A percentile compares a stretch with the other conserved stretches of the same genome.
Evolutionary conservation across 2,113 vertebrate species (phyloP).

Genomic region (Aramus guarauna): DNA sequence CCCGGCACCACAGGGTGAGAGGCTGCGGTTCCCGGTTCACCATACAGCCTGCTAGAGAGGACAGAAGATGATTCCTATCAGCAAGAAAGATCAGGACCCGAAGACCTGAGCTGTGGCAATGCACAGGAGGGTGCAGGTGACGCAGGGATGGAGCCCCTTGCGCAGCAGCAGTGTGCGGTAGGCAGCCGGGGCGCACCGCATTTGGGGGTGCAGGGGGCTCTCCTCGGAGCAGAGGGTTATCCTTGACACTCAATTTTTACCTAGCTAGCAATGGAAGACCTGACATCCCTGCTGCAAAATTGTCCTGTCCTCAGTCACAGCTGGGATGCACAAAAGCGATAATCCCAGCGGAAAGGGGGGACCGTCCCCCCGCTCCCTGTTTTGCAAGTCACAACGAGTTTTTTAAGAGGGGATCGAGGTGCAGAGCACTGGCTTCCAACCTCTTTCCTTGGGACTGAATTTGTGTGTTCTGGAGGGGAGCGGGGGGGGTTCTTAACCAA

Average conservation of each 20-base stretch:
- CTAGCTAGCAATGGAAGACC: not conserved
- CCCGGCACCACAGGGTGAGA: too few relatives aligned
- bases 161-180: not conserved
- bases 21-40: not conserved
- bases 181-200: not conserved
- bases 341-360: not conserved
- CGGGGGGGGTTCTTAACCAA: not conserved
- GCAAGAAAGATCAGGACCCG: not conserved
- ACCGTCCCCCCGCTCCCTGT: not conserved
- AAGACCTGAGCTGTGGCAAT: not conserved
- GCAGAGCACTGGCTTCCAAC: not conserved
- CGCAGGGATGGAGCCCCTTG: not conserved
- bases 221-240: not conserved
- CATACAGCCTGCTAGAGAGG: not conserved
- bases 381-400: not conserved
- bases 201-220: not conserved
- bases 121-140: not conserved
- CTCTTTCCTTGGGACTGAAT: not conserved
- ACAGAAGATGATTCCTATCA: not conserved
- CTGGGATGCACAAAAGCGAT: not conserved
- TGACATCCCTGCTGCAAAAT: fast-evolving
- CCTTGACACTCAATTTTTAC: fast-evolving
- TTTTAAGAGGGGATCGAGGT: not conserved
- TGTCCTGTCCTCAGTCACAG: too few relatives aligned
- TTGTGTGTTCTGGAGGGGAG: not conserved